A percentile compares a stretch with the other conserved stretches of the same genome.
phyloP scores from a whole-genome alignment of 2,888 invertebrate species.

The Dolichopus griseipennis region DNA sequence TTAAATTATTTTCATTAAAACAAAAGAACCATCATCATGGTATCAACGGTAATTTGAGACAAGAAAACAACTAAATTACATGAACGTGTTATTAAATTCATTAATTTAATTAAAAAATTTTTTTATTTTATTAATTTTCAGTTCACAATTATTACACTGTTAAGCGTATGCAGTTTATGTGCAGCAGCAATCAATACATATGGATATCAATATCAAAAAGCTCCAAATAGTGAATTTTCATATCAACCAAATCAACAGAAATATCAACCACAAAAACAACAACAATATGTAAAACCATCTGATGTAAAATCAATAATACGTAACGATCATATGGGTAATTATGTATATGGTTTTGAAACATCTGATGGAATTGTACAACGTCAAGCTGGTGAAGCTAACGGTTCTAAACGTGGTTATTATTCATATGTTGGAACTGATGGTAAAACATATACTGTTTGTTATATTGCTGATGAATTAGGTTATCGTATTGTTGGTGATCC shows the following conservation, averaged over 20 bases:
- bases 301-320: background rate
- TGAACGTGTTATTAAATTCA: no score
- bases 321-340: background rate
- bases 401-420: constrained; percentile 8
- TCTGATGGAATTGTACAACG: constrained; percentile 5
- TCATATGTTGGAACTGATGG: constrained; percentile 4
- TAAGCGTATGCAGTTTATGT: background rate
- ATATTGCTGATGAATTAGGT: constrained; percentile 2
- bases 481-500: constrained; percentile 9
- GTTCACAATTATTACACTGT: background rate
- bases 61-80: background rate
- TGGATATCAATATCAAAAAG: background rate
- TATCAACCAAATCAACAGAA: background rate
- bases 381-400: constrained; percentile 7
- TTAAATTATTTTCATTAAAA: background rate
- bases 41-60: background rate
- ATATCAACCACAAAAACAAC: background rate
- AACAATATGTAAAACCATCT: background rate
- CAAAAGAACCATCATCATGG: background rate
- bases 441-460: constrained; percentile 4
- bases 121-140: background rate
- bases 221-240: background rate
- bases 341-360: constrained; percentile 7
- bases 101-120: no score
- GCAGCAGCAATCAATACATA: background rate